These are phyloP conservation scores for Xiphorhynchus elegans DNA, from an alignment of 2,113 vertebrate species.

Conservation along the genomic window DNA sequence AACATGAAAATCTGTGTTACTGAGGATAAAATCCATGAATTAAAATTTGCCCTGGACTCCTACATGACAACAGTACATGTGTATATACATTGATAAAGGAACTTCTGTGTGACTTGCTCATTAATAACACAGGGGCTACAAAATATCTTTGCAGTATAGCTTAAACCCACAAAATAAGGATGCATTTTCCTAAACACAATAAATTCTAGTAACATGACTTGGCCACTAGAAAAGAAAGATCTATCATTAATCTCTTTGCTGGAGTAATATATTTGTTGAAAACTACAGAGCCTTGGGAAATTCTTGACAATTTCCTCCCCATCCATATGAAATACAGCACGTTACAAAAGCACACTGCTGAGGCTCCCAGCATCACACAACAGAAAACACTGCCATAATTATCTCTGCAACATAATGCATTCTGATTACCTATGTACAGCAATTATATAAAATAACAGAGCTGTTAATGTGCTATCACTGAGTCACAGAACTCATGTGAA, in stretches of 20 bases:
- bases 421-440: slow-evolving; percentile 57
- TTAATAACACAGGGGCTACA: background rate
- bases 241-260: background rate
- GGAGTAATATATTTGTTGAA: background rate
- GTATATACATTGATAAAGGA: background rate
- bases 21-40: background rate
- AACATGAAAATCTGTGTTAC: background rate
- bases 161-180: background rate
- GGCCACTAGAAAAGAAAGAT: background rate
- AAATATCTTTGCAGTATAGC: background rate
- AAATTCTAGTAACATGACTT: background rate
- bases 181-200: background rate
- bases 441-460: slow-evolving; percentile 58
- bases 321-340: background rate
- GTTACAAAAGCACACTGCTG: background rate
- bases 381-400: slow-evolving; percentile 25
- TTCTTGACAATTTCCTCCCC: background rate
- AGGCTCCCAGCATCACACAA: slow-evolving; percentile 14
- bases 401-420: slow-evolving; percentile 49
- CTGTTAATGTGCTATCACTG: slow-evolving; percentile 10
- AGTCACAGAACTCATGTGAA: slow-evolving; percentile 25
- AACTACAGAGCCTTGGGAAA: background rate
- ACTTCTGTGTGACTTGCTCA: background rate
- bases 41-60: background rate
- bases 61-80: background rate